Percentiles rank a stretch among this genome's conserved stretches.
These are phyloP conservation scores for Pseudorhombus dupliciocellatus DNA, from an alignment of 2,113 vertebrate genomes.

Conservation along the genomic window DNA sequence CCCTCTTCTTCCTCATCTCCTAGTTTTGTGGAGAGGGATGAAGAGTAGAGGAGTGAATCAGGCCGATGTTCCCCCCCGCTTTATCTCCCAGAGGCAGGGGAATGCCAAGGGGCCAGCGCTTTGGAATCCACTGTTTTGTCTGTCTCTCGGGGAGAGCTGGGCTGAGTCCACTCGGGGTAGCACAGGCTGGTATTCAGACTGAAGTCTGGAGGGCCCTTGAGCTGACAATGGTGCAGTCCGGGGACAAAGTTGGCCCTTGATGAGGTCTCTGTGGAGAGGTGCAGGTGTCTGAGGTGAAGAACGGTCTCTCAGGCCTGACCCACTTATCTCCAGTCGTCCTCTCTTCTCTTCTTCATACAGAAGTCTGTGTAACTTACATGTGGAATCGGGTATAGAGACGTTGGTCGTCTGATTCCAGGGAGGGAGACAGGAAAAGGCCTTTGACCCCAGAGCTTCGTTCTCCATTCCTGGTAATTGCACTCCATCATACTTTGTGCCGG, in stretches of 20 bases:
- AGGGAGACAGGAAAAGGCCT: conserved; percentile 79
- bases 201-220: conserved; percentile 81
- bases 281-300: conserved; percentile 87
- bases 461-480: conserved; percentile 74
- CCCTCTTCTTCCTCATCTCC: conserved; percentile 57
- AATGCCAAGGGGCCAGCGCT: conserved; percentile 75
- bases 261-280: conserved; percentile 81
- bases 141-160: conserved; percentile 57
- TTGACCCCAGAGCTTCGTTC: conserved; percentile 71
- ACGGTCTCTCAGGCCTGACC: conserved; percentile 67
- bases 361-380: conserved; percentile 27
- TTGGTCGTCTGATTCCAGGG: conserved; percentile 53
- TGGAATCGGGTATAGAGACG: conserved; percentile 26
- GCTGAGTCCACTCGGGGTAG: conserved; percentile 71
- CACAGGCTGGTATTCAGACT: conserved; percentile 71
- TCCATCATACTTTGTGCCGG: conserved; percentile 74
- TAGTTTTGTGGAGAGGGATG: conserved; percentile 56
- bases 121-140: conserved; percentile 80
- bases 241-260: conserved; percentile 87
- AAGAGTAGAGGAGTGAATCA: conserved; percentile 69
- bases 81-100: conserved; percentile 76
- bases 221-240: conserved; percentile 83
- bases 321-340: conserved; percentile 44
- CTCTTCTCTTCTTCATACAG: not conserved
- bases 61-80: conserved; percentile 60